Percentiles rank a stretch among this genome's conserved stretches.
These are phyloP conservation scores for Hypomesus transpacificus DNA, from an alignment of 2,113 vertebrate species.

Conservation along the genomic window DNA sequence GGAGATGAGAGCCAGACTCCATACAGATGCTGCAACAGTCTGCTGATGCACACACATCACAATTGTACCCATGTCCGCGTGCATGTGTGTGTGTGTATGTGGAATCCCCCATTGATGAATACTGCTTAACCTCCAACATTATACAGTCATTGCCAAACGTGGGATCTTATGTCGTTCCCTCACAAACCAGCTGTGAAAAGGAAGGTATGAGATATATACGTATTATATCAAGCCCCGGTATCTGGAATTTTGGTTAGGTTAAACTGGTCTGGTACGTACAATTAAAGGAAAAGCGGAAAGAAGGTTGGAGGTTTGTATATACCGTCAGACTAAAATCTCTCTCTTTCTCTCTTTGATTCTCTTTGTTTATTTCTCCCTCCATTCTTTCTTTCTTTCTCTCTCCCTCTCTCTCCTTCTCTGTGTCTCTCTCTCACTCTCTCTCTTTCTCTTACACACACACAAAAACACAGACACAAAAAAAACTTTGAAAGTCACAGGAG, in stretches of 20 bases:
- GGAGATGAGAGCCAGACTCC: conserved; percentile 48
- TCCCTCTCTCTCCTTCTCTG: background rate
- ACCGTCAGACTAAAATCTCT: background rate
- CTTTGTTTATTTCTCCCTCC: conserved; percentile 5
- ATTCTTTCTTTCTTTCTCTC: background rate
- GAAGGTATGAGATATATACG: too few relatives aligned
- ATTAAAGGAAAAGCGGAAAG: conserved; percentile 73
- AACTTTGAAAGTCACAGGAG: conserved; percentile 85
- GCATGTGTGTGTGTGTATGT: conserved; percentile 13
- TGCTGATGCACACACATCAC: conserved; percentile 32
- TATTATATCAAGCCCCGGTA: too few relatives aligned
- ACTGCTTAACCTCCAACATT: conserved; percentile 29
- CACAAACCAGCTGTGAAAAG: too few relatives aligned
- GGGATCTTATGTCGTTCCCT: too few relatives aligned
- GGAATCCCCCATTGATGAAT: conserved; percentile 8
- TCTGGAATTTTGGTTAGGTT: too few relatives aligned
- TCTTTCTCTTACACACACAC: conserved; percentile 30
- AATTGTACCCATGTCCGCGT: conserved; percentile 41
- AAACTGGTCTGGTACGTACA: too few relatives aligned
- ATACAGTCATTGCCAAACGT: background rate
- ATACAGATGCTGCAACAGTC: conserved; percentile 9
- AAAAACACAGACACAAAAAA: conserved; percentile 28
- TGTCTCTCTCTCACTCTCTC: background rate
- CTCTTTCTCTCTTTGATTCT: conserved; percentile 17
- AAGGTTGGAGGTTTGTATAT: conserved; percentile 8